phyloP scores from a whole-genome alignment of 2,888 invertebrate genomes.

The Lampropteryx suffumata region DNA sequence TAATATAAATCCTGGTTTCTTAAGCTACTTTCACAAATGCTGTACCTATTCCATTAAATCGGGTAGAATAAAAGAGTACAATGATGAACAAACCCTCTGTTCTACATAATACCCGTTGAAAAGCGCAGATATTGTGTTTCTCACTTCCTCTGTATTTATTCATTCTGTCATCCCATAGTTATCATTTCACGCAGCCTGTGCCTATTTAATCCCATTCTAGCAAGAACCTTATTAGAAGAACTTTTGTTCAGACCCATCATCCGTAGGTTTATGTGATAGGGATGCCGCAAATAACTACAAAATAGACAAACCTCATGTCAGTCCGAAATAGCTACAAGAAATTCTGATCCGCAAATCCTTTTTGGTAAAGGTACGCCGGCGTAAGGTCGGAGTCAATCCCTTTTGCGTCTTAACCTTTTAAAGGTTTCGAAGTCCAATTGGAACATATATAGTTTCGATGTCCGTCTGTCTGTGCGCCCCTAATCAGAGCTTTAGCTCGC shows the following conservation, averaged over 20 bases:
- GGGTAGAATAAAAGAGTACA: conserved; percentile 42
- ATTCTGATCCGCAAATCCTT: conserved; percentile 13
- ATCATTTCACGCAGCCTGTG: conserved; percentile 26
- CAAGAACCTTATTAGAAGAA: conserved; percentile 11
- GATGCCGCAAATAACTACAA: conserved; percentile 6
- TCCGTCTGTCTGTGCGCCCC: too few relatives aligned
- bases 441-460: too few relatives aligned
- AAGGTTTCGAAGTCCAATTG: conserved; percentile 6
- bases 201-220: conserved; percentile 17
- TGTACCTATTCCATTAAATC: background rate
- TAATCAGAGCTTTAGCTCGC: too few relatives aligned
- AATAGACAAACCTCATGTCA: conserved; percentile 3
- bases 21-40: background rate
- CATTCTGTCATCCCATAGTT: conserved; percentile 23
- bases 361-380: conserved; percentile 5
- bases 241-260: conserved; percentile 7
- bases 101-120: conserved; percentile 34
- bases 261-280: background rate
- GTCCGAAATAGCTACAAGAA: conserved; percentile 12
- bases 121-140: conserved; percentile 39
- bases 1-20: too few relatives aligned
- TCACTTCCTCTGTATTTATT: conserved; percentile 34
- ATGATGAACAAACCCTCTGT: conserved; percentile 36
- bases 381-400: conserved; percentile 12
- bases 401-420: conserved; percentile 17